Base-by-base conservation (phyloP, 2,113 vertebrate genomes). In the Perca flavescens region DNA sequence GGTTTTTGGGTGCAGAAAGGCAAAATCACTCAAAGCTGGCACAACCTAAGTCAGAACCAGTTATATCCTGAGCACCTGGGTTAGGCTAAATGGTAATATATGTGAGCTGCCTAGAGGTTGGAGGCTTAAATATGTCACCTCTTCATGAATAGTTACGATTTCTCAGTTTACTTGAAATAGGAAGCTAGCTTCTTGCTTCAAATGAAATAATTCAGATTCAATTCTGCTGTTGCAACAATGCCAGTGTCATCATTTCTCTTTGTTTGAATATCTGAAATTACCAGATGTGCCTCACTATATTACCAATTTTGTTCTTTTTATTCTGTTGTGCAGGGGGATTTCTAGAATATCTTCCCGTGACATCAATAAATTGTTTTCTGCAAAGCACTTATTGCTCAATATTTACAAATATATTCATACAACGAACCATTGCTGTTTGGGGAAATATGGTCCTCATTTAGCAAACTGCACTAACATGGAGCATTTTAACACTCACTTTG, bases 41-140 rank as follows among this genome's bases (percentile, higher is more conserved):
- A 84, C n/a, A 47, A 75, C 58, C 58, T 64, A 57, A 88, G 85
- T 80, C 73, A 81, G 60, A 54, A 52, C 4, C 74, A 43, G 66
- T 21, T 22, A n/a, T 61, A 69, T 64, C 64, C 74, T 69, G 79
- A 78, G 69, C 82, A 80, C 67, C 11, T 65, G 89, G 86, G 73
- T 43, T 81, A 84, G 67, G 72, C 82, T 69, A 50, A 54, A 43
- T 77, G 69, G 78, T 87, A 74, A 88, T 72, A 87, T 62, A 85
- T 22, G 43, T 60, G 31, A 61, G 62, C 75, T 63, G 52, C 81
- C 83, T 63, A 50, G 64, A 57, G 71, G 71, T 80, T 53, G 66
- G 52, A 57, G 67, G 31, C 16, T 75, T 46, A 53, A 68, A 72
- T 84, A 56, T 79, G 73, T 57, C 79, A 53, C 56, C 53, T 62